A percentile compares a stretch with the other conserved stretches of the same genome.
phyloP scores from a whole-genome alignment of 2,888 invertebrate species.

The Volucella inanis region DNA sequence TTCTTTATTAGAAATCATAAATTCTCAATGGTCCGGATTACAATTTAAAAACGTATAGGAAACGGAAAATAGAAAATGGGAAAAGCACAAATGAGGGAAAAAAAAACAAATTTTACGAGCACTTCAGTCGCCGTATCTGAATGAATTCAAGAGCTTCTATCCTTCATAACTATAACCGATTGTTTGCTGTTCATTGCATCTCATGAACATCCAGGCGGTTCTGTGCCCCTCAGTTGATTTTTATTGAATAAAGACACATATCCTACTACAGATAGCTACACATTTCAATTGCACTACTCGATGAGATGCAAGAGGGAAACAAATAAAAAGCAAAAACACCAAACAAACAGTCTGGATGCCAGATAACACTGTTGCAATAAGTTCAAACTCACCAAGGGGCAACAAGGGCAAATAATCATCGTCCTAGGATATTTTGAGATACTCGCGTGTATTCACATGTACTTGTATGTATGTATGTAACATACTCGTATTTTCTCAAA shows the following conservation, averaged over 20 bases:
- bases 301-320: slow-evolving; percentile 43
- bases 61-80: slow-evolving; percentile 3
- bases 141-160: slow-evolving; percentile 57
- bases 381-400: slow-evolving; percentile 8
- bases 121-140: slow-evolving; percentile 47
- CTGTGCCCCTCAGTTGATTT: slow-evolving; percentile 41
- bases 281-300: slow-evolving; percentile 68
- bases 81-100: slow-evolving; percentile 14
- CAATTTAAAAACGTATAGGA: slow-evolving; percentile 27
- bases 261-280: slow-evolving; percentile 22
- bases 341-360: slow-evolving; percentile 7
- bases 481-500: neutral
- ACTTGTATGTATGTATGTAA: neutral
- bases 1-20: slow-evolving; percentile 63
- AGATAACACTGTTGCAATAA: slow-evolving; percentile 35
- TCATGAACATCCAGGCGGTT: slow-evolving; percentile 11
- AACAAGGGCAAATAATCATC: slow-evolving; percentile 27
- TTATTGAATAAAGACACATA: slow-evolving; percentile 61
- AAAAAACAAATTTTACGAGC: slow-evolving; percentile 51
- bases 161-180: slow-evolving; percentile 65
- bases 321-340: slow-evolving; percentile 52
- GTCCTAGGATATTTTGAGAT: neutral
- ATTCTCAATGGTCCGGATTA: slow-evolving; percentile 56
- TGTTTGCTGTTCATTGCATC: slow-evolving; percentile 46
- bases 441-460: neutral